phyloP scores from a whole-genome alignment of 2,113 vertebrate species.

The Marmota monax region DNA sequence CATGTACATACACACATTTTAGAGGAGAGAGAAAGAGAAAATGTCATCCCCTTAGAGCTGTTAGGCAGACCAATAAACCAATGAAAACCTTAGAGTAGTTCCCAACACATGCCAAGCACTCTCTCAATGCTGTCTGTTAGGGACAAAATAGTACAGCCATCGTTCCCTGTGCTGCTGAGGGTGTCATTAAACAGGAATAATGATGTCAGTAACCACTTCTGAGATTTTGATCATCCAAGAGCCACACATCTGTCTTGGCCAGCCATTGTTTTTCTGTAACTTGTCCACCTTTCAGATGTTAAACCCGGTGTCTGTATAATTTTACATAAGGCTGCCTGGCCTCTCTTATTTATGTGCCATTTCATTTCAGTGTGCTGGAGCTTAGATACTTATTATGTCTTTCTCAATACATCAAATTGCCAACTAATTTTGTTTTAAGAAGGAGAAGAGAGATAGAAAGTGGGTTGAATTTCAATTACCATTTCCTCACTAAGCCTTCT shows the following conservation, averaged over 20 bases:
- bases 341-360: slow-evolving; percentile 46
- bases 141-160: neutral
- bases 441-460: slow-evolving; percentile 56
- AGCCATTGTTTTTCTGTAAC: neutral
- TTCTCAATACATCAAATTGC: slow-evolving; percentile 66
- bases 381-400: slow-evolving; percentile 20
- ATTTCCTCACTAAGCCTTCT: slow-evolving; percentile 32
- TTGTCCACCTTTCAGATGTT: neutral
- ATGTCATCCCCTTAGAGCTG: neutral
- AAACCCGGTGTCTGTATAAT: neutral
- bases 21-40: neutral
- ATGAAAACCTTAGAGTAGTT: neutral
- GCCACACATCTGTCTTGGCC: neutral
- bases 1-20: neutral
- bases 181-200: neutral
- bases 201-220: neutral
- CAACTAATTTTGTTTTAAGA: slow-evolving; percentile 74
- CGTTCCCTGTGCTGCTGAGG: neutral
- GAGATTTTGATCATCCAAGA: neutral
- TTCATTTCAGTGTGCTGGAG: slow-evolving; percentile 49
- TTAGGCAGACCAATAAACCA: neutral
- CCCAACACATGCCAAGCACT: neutral
- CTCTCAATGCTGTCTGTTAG: neutral
- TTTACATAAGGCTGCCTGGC: neutral
- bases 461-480: slow-evolving; percentile 71